phyloP scores from a whole-genome alignment of 2,888 invertebrate genomes.

The Heliconius ismenius region DNA sequence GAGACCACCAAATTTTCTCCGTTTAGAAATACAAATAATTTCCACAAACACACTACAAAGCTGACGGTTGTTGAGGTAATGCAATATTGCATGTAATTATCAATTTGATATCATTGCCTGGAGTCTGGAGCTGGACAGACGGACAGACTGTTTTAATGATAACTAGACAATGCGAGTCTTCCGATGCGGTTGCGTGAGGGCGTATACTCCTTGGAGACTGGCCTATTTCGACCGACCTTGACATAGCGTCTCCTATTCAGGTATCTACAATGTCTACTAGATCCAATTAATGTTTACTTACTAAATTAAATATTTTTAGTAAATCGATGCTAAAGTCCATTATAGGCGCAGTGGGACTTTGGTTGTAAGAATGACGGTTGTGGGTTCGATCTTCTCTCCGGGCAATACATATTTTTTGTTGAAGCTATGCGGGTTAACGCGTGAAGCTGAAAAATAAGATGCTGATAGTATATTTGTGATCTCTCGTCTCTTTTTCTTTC shows the following conservation, averaged over 20 bases:
- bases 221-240: slow-evolving; percentile 18
- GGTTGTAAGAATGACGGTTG: not conserved
- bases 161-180: slow-evolving; percentile 19
- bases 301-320: slow-evolving; percentile 14
- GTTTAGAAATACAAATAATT: not conserved
- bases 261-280: not conserved
- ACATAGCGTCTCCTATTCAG: slow-evolving; percentile 9
- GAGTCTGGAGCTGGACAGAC: not conserved
- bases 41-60: not conserved
- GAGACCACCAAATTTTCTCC: not conserved
- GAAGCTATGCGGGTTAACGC: too few species aligned
- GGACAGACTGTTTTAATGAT: slow-evolving; percentile 20
- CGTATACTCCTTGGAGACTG: slow-evolving; percentile 24
- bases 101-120: slow-evolving; percentile 13
- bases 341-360: not conserved
- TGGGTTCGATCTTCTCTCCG: not conserved
- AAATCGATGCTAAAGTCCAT: not conserved
- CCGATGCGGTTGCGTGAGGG: slow-evolving; percentile 27
- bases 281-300: not conserved
- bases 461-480: too few species aligned
- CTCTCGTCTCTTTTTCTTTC: too few species aligned
- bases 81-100: not conserved
- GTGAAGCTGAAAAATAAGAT: too few species aligned
- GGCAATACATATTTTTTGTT: too few species aligned
- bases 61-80: not conserved